These are phyloP conservation scores for Pasiphila rectangulata DNA, from an alignment of 2,888 invertebrate genomes.

Conservation along the genomic window DNA sequence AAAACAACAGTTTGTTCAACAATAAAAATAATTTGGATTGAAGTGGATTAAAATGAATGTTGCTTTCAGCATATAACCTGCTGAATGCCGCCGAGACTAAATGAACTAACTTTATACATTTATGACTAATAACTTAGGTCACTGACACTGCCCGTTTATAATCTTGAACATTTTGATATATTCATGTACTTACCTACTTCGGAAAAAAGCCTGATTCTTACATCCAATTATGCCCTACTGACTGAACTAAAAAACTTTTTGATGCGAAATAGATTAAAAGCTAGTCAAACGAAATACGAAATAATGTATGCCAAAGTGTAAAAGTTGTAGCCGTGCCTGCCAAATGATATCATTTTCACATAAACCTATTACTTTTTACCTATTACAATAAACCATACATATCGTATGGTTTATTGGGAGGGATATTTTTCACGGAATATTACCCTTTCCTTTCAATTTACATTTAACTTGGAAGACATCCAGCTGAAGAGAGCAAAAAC, in stretches of 20 bases:
- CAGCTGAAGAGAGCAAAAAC: constrained; percentile 16
- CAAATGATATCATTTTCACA: constrained; percentile 13
- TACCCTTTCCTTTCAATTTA: constrained; percentile 4
- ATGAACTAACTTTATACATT: constrained; percentile 17
- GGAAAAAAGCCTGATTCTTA: too few relatives aligned
- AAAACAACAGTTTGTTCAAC: constrained; percentile 8
- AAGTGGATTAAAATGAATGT: constrained; percentile 15
- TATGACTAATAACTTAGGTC: constrained; percentile 28
- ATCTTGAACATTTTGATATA: constrained; percentile 24
- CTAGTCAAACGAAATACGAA: neutral
- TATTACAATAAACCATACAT: too few relatives aligned
- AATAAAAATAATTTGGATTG: constrained; percentile 5
- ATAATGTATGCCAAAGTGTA: constrained; percentile 5
- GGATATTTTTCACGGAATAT: constrained; percentile 8
- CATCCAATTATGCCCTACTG: too few relatives aligned
- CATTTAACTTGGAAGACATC: constrained; percentile 9
- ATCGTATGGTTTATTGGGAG: constrained; percentile 7
- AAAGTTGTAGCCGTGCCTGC: constrained; percentile 12
- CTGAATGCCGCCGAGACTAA: constrained; percentile 18
- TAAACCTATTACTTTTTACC: neutral
- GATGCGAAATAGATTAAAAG: neutral
- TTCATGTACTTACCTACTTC: constrained; percentile 20
- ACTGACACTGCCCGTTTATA: constrained; percentile 26
- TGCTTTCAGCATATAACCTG: constrained; percentile 20
- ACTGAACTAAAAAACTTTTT: neutral